Evolutionary conservation across 2,797 vertebrate species (phyloP), one percentile per base, ranked within the genome.

Genomic region (Danio kyathit): DNA sequence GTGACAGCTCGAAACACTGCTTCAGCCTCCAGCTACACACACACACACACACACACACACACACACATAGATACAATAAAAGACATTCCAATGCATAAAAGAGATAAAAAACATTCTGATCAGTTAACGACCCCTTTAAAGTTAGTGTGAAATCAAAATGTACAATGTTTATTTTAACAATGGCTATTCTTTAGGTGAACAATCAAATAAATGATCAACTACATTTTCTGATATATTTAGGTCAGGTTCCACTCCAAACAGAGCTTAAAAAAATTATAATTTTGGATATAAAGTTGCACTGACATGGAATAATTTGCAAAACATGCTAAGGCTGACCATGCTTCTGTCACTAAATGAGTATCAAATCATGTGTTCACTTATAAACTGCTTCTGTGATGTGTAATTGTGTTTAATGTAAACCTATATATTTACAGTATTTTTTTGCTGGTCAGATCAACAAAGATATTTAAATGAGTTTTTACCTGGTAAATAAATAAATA

Each of bases 1-100:
- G 97, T 99, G 93, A 98, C 94, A 84, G 98, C 97, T 59, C 97
- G 95, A 86, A 98, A 99, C 82, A 99, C 97, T 0, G 97, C 98
- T 92, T 99, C 98, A 0, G 97, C 98, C 88, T 99, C 98, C 93
- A 99, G 57, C 81, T 74, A 84, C 48, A 79, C 44, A 86, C 61
- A 78, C 38, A 78, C 54, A 60, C 29, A 76, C n/a, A 61, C 19
- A 72, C 10, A 43, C 12, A 67, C 5, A 75, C 51, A 73, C 13
- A 69, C 67, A 75, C n/a, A 80, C n/a, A 70, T n/a, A n/a, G 1
- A 29, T 29, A 29, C 29, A 29, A 52, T 44, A 8, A 69, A 46
- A 51, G 29, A 59, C 60, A 79, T 48, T 64, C 14, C 10, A 16
- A 21, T 7, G n/a, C 5, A 17, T 29, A 3, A 29, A 29, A 29